Evolutionary conservation across 2,113 vertebrate genomes (phyloP).

Genomic region (Plectropomus leopardus): DNA sequence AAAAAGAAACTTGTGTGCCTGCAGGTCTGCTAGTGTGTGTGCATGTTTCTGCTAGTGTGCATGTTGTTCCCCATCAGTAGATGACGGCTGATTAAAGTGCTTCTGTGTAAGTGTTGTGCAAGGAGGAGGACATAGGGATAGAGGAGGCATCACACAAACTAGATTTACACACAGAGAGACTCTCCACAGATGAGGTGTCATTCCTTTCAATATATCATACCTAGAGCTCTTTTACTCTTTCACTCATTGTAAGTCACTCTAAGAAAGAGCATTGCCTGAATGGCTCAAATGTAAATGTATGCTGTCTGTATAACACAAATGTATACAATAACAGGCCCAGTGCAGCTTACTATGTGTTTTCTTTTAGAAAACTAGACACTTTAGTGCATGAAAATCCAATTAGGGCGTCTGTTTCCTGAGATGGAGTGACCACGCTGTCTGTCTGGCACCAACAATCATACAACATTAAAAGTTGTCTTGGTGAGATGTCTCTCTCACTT

Average conservation of each 20-base stretch:
- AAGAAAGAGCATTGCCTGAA: conserved; percentile 41
- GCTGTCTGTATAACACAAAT: conserved; percentile 55
- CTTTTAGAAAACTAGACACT: conserved; percentile 66
- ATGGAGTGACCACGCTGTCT: conserved; percentile 61
- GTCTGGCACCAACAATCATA: conserved; percentile 66
- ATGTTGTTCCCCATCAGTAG: conserved; percentile 39
- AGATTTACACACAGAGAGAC: conserved; percentile 56
- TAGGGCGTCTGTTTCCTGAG: conserved; percentile 66
- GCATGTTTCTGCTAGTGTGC: conserved; percentile 21
- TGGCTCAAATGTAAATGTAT: conserved; percentile 74
- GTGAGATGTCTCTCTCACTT: conserved; percentile 41
- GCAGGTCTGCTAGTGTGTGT: neutral
- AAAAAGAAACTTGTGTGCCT: conserved; percentile 36
- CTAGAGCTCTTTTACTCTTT: neutral
- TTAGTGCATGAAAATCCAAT: conserved; percentile 76
- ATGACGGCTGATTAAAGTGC: conserved; percentile 79
- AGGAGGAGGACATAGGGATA: conserved; percentile 5
- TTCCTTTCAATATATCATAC: conserved; percentile 41
- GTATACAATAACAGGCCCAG: conserved; percentile 30
- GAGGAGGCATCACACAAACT: conserved; percentile 52
- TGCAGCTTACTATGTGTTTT: conserved; percentile 24
- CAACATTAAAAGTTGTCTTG: conserved; percentile 55
- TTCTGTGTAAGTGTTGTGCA: conserved; percentile 29
- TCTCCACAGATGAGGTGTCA: conserved; percentile 44
- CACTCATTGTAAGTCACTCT: conserved; percentile 22